These are phyloP conservation scores for Lasiurus borealis DNA, from an alignment of 2,113 vertebrate species.

Conservation along the genomic window DNA sequence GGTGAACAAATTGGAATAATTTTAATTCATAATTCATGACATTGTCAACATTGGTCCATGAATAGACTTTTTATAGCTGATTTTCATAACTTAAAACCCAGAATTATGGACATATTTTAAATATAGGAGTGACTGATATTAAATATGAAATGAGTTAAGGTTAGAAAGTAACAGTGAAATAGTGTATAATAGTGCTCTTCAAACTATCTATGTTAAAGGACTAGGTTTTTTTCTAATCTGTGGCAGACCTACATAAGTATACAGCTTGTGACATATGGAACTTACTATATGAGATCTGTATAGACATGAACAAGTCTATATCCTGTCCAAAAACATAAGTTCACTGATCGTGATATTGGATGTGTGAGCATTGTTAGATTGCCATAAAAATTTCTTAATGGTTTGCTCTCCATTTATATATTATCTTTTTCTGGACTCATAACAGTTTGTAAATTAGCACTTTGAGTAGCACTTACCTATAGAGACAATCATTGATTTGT, in stretches of 20 bases:
- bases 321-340: background rate
- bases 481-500: background rate
- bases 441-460: background rate
- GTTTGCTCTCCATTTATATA: conserved; percentile 10
- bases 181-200: background rate
- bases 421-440: background rate
- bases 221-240: conserved; percentile 9
- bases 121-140: background rate
- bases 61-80: conserved; percentile 37
- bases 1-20: conserved; percentile 2
- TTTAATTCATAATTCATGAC: conserved; percentile 17
- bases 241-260: background rate
- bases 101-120: background rate
- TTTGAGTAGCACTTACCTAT: conserved; percentile 2
- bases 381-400: conserved; percentile 1
- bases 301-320: background rate
- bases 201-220: background rate
- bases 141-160: conserved; percentile 42
- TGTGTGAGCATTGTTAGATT: background rate
- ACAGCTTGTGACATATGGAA: background rate
- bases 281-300: background rate
- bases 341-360: background rate
- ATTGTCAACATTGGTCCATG: background rate
- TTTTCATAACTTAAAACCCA: conserved; percentile 53
- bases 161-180: background rate